Percentiles rank a stretch among this genome's conserved stretches.
Conservation (phyloP, 2,888 invertebrate species). For the Leptinotarsa haldemani region DNA sequence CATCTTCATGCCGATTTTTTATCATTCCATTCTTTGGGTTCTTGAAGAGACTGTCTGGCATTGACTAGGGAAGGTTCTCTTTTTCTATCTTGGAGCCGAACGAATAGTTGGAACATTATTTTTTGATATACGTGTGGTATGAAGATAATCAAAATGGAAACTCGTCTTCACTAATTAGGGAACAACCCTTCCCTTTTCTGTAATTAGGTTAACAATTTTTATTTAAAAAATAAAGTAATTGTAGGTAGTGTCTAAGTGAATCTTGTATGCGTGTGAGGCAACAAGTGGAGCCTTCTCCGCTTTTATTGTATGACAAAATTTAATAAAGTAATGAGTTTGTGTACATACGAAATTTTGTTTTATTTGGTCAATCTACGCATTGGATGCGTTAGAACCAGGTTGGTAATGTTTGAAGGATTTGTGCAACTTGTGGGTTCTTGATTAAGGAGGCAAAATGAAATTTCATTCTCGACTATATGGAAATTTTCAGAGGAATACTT, state of each 20-base stretch:
- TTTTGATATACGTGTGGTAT: conserved; percentile 47
- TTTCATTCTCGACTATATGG: too few relatives aligned
- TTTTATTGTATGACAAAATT: conserved; percentile 54
- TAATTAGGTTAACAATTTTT: conserved; percentile 55
- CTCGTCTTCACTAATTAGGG: conserved; percentile 36
- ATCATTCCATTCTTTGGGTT: conserved; percentile 49
- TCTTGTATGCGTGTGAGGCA: conserved; percentile 55
- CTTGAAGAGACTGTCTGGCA: conserved; percentile 43
- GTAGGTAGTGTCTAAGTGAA: conserved; percentile 55
- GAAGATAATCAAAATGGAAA: conserved; percentile 34
- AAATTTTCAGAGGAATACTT: too few relatives aligned
- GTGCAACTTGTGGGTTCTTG: too few relatives aligned
- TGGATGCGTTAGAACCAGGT: too few relatives aligned
- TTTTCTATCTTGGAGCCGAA: conserved; percentile 38
- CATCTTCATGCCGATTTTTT: conserved; percentile 46
- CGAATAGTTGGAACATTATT: conserved; percentile 35
- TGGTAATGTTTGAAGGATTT: too few relatives aligned
- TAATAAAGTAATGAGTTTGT: conserved; percentile 57
- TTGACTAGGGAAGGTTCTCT: conserved; percentile 42
- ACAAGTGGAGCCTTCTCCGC: conserved; percentile 58
- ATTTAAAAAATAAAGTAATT: conserved; percentile 51
- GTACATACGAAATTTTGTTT: conserved; percentile 46
- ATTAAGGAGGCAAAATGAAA: too few relatives aligned
- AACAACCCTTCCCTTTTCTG: conserved; percentile 49
- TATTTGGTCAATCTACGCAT: too few relatives aligned